A percentile compares a stretch with the other conserved stretches of the same genome.
phyloP scores from a whole-genome alignment of 2,797 vertebrate genomes.

The Mus spretus region DNA sequence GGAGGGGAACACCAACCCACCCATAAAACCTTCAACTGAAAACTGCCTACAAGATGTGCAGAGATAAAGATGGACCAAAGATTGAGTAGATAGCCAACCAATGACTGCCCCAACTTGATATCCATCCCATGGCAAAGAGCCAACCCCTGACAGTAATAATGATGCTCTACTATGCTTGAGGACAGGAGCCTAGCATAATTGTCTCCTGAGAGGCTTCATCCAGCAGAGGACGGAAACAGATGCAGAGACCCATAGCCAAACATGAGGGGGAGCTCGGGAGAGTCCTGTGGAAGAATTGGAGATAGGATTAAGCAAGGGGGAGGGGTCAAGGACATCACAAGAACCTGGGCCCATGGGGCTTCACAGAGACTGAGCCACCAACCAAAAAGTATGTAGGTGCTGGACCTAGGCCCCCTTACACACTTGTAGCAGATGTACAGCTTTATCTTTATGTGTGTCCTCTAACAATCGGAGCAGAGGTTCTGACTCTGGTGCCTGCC shows the following conservation, averaged over 20 bases:
- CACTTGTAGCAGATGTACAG: not conserved
- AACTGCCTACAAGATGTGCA: not conserved
- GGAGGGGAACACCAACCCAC: not conserved
- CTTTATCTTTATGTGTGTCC: not conserved
- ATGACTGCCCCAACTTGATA: not conserved
- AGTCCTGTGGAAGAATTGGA: not conserved
- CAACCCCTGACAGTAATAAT: not conserved
- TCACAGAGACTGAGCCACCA: not conserved
- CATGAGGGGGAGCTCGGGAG: not conserved
- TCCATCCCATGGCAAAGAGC: not conserved
- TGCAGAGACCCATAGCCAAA: not conserved
- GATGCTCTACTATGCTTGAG: not conserved
- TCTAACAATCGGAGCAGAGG: not conserved
- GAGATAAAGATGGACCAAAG: not conserved
- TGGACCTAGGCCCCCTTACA: not conserved
- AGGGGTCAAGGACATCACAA: not conserved
- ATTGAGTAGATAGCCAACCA: not conserved
- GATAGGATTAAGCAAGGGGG: not conserved
- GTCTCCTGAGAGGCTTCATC: not conserved
- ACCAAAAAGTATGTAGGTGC: not conserved
- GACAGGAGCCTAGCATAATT: not conserved
- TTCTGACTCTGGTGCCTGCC: not conserved
- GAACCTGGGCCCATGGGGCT: not conserved
- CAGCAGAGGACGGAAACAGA: no score
- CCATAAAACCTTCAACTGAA: not conserved